phyloP scores from a whole-genome alignment of 2,888 invertebrate genomes.

The Periphyllus acericola region DNA sequence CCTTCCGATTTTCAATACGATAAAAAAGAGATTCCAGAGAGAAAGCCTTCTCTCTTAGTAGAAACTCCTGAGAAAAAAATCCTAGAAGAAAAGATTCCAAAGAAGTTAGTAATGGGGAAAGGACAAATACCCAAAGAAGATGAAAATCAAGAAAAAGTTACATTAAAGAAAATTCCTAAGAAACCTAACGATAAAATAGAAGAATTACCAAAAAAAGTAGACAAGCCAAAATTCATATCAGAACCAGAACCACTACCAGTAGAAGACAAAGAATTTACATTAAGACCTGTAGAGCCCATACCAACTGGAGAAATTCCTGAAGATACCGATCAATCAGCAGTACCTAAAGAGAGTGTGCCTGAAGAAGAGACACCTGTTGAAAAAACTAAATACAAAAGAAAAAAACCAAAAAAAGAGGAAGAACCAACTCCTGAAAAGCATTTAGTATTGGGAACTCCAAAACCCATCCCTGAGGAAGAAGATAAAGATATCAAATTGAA shows the following conservation, averaged over 20 bases:
- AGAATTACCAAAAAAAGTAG: conserved; percentile 64
- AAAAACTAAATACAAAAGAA: conserved; percentile 61
- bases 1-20: conserved; percentile 63
- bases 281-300: conserved; percentile 66
- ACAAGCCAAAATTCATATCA: conserved; percentile 63
- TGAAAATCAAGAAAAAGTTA: conserved; percentile 67
- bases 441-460: conserved; percentile 64
- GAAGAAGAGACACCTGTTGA: conserved; percentile 63
- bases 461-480: conserved; percentile 65
- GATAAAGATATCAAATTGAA: conserved; percentile 67
- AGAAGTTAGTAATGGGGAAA: conserved; percentile 70
- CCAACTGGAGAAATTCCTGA: conserved; percentile 64
- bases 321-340: conserved; percentile 64
- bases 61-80: conserved; percentile 64
- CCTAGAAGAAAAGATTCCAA: conserved; percentile 68
- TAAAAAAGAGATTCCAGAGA: conserved; percentile 66
- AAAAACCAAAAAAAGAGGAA: conserved; percentile 64
- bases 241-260: conserved; percentile 65
- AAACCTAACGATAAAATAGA: conserved; percentile 64
- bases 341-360: conserved; percentile 49
- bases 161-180: conserved; percentile 68
- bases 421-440: conserved; percentile 65
- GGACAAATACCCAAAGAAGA: conserved; percentile 68
- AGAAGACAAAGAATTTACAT: conserved; percentile 64
- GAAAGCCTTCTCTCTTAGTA: conserved; percentile 65